Base-by-base conservation (phyloP, 1,140 invertebrate genomes). In the Druon quercuslanigerum region DNA sequence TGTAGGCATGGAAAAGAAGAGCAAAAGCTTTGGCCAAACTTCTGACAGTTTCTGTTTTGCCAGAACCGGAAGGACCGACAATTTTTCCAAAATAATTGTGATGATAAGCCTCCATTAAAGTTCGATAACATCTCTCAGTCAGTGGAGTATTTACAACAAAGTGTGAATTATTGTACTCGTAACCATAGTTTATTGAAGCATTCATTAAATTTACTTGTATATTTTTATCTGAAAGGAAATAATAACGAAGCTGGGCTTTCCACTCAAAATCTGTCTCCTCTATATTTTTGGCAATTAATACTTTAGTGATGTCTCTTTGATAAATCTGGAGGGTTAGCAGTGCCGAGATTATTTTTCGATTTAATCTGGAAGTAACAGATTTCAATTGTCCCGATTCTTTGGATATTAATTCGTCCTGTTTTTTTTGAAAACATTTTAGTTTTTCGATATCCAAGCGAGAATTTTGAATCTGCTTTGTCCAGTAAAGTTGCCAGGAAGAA, bases 51-150 rank as follows among this genome's bases (percentile, higher is more conserved):
- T 95, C 94, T 16, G 93, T 94, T 89, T 96, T 96, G n/a, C 95
- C 95, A 3, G 94, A 94, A 14, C 92, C 93, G 5, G 94, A 91
- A 6, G 94, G 93, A 14, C 95, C 95, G 82, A 94, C 92, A 2
- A 94, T 91, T 14, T 93, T 92, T 19, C 94, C 94, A 77, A 92
- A 93, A 19, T 95, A 88, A 85, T 95, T 93, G 71, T 95, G 90
- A 83, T 93, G 92, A 74, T 86, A 85, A 16, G 97, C 96, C 91
- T 98, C 96, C 9, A 97, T 95, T 33, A 98, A 89, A 0, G 96
- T 97, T 72, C 97, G 97, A 90, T 98, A 97, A 89, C 97, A 98
- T 81, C 96, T 94, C 90, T 98, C 97, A 14, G 97, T 98, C 7
- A 98, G 91, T 2, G 97, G 96, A 5, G 97, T 98, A 73, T 96